phyloP scores from a whole-genome alignment of 2,888 invertebrate genomes.

The Orchesellides sinensis region DNA sequence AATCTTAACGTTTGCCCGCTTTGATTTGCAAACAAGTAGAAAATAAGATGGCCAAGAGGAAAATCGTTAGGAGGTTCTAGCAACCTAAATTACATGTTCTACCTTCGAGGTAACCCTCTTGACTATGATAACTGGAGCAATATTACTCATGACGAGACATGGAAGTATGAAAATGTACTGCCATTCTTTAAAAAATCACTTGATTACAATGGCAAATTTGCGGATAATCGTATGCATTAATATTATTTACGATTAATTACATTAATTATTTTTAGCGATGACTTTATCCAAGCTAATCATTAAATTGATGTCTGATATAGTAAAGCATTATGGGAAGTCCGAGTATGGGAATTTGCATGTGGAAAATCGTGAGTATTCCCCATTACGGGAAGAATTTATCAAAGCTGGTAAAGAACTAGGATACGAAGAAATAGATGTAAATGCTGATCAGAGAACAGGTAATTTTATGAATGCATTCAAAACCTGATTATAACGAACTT shows the following conservation, averaged over 20 bases:
- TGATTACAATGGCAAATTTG: slow-evolving; percentile 57
- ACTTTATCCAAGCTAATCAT: not conserved
- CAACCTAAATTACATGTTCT: slow-evolving; percentile 52
- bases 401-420: slow-evolving; percentile 62
- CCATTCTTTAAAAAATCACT: slow-evolving; percentile 62
- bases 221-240: slow-evolving; percentile 30
- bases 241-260: not conserved
- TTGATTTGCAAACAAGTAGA: slow-evolving; percentile 1
- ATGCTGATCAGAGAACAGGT: slow-evolving; percentile 62
- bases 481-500: too few species aligned
- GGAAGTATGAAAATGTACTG: slow-evolving; percentile 67
- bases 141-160: slow-evolving; percentile 47
- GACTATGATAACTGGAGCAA: slow-evolving; percentile 77
- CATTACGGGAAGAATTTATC: slow-evolving; percentile 50
- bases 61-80: slow-evolving; percentile 39
- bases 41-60: slow-evolving; percentile 52
- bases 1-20: too few species aligned
- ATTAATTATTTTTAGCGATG: not conserved
- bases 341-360: slow-evolving; percentile 56
- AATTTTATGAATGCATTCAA: not conserved
- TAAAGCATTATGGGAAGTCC: slow-evolving; percentile 43
- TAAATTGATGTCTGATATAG: not conserved
- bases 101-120: slow-evolving; percentile 81
- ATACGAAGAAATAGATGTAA: slow-evolving; percentile 55
- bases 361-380: slow-evolving; percentile 25